These are phyloP conservation scores for Orthonychiurus folsomi DNA, from an alignment of 2,888 invertebrate species.

Conservation along the genomic window DNA sequence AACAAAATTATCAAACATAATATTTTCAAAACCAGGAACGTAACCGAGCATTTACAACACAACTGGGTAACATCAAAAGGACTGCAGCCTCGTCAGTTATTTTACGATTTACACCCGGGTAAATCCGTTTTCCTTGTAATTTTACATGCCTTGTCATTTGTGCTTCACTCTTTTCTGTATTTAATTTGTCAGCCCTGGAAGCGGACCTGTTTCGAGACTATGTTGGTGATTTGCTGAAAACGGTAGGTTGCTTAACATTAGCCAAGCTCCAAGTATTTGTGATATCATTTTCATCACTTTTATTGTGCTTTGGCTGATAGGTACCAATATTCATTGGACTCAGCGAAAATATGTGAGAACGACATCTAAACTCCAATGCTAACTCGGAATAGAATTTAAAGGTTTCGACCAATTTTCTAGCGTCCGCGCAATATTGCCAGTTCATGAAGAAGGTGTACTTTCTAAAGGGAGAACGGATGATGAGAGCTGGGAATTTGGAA, in stretches of 20 bases:
- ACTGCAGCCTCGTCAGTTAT: constrained; percentile 25
- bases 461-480: constrained; percentile 28
- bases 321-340: constrained; percentile 27
- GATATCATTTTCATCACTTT: too few relatives aligned
- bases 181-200: constrained; percentile 16
- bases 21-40: constrained; percentile 12
- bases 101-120: constrained; percentile 26
- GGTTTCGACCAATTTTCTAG: too few relatives aligned
- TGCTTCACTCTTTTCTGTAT: too few relatives aligned
- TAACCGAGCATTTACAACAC: constrained; percentile 20
- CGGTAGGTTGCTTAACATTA: background rate
- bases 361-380: too few relatives aligned
- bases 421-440: too few relatives aligned
- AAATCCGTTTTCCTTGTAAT: background rate
- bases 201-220: constrained; percentile 25
- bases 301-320: too few relatives aligned
- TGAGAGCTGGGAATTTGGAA: constrained; percentile 33
- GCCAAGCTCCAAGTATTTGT: background rate
- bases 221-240: constrained; percentile 21
- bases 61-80: constrained; percentile 31
- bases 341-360: constrained; percentile 25
- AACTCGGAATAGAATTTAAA: too few relatives aligned
- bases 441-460: constrained; percentile 29
- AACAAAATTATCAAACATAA: background rate
- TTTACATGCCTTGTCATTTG: too few relatives aligned